phyloP scores from a whole-genome alignment of 23 tunicate genomes.

The Halocynthia roretzi region DNA sequence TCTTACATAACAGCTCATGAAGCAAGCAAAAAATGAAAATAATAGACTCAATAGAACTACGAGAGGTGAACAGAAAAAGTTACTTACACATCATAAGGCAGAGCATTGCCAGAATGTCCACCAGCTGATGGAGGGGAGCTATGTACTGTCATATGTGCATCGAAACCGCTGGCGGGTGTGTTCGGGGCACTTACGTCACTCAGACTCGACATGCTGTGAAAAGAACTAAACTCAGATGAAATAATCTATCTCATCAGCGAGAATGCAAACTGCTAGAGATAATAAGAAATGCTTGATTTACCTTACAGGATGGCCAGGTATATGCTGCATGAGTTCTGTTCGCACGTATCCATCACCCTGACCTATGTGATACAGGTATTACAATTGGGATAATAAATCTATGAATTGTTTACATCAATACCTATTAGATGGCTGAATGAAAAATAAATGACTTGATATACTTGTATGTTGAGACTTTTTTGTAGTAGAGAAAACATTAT shows the following conservation, averaged over 20 bases:
- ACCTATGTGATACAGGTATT: too few species aligned
- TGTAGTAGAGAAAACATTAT: not conserved
- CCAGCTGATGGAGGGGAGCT: conserved; percentile 63
- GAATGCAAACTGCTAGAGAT: not conserved
- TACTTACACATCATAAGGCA: conserved; percentile 83
- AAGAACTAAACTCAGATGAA: conserved; percentile 1
- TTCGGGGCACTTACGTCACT: conserved; percentile 83
- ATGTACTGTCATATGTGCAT: conserved; percentile 49
- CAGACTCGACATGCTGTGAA: conserved; percentile 24
- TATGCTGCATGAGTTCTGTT: conserved; percentile 73
- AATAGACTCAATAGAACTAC: not conserved
- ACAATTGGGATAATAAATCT: too few species aligned
- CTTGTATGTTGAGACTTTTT: not conserved
- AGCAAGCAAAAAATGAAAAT: too few species aligned
- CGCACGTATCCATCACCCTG: conserved; percentile 65
- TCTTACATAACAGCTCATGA: too few species aligned
- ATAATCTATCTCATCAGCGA: not conserved
- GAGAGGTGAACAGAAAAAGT: not conserved
- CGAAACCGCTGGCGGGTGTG: conserved; percentile 81
- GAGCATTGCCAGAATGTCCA: conserved; percentile 24
- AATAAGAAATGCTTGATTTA: not conserved
- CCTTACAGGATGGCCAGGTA: conserved; percentile 14
- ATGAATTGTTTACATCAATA: too few species aligned
- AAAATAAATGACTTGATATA: not conserved
- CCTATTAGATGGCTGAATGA: not conserved